phyloP scores from a whole-genome alignment of 2,888 invertebrate species.

The Pristionchus maxplancki region DNA sequence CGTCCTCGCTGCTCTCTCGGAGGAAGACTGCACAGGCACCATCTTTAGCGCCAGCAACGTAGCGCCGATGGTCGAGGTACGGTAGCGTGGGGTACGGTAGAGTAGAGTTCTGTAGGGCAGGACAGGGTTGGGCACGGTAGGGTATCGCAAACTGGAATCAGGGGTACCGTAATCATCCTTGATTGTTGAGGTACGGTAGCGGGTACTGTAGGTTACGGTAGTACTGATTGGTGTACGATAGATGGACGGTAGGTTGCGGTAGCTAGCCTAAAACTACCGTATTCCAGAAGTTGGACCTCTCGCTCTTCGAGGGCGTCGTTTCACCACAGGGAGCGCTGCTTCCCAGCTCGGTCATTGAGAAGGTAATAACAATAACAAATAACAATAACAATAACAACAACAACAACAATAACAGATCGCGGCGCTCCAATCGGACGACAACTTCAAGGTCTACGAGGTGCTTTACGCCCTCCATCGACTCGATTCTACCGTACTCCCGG shows the following conservation, averaged over 20 bases:
- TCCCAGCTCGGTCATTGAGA: slow-evolving; percentile 40
- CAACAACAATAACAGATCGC: too few species aligned
- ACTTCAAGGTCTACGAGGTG: slow-evolving; percentile 48
- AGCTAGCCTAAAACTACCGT: background rate
- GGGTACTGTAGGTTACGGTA: background rate
- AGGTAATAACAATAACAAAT: background rate
- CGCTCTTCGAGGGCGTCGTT: slow-evolving; percentile 36
- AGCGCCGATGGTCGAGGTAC: slow-evolving; percentile 33
- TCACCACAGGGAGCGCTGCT: slow-evolving; percentile 13
- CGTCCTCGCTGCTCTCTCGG: slow-evolving; percentile 8
- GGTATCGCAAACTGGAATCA: background rate
- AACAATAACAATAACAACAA: too few species aligned
- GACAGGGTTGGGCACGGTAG: background rate
- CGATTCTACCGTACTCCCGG: slow-evolving; percentile 55
- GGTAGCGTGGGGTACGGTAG: slow-evolving; percentile 9
- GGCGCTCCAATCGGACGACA: slow-evolving; percentile 15
- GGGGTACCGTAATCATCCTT: background rate
- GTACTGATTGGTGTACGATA: background rate
- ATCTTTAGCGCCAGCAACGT: slow-evolving; percentile 23
- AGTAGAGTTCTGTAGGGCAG: background rate
- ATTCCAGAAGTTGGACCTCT: slow-evolving; percentile 38
- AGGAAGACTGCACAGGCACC: slow-evolving; percentile 35
- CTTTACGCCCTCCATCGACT: slow-evolving; percentile 51
- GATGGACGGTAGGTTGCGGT: background rate
- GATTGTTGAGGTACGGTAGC: background rate